Percentiles rank a stretch among this genome's conserved stretches.
Conservation (phyloP, 1,140 invertebrate species). For the Ctenoplectra terminalis region DNA sequence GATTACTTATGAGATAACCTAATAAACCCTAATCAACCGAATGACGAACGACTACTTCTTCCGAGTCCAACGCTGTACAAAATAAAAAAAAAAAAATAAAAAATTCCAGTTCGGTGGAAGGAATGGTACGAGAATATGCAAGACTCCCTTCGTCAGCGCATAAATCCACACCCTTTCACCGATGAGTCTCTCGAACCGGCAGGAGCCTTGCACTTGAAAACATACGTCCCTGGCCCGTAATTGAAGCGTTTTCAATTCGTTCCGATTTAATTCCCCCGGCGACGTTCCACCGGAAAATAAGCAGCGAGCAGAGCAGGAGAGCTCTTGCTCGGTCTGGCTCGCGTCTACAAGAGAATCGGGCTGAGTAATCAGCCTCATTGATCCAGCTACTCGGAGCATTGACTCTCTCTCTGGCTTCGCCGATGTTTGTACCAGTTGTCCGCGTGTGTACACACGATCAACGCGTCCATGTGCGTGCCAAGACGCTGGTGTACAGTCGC, state of each 20-base stretch:
- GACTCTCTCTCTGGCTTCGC: slow-evolving; percentile 24
- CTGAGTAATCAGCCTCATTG: slow-evolving; percentile 59
- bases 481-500: slow-evolving; percentile 1
- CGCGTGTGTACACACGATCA: neutral
- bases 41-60: too few relatives aligned
- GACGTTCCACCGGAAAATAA: slow-evolving; percentile 20
- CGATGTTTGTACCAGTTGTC: neutral
- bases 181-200: neutral
- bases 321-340: slow-evolving; percentile 30
- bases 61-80: too few relatives aligned
- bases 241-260: slow-evolving; percentile 49
- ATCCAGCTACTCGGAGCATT: slow-evolving; percentile 54
- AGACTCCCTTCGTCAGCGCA: too few relatives aligned
- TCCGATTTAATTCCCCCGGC: slow-evolving; percentile 35
- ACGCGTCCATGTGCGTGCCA: neutral
- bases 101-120: neutral
- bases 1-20: too few relatives aligned
- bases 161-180: neutral
- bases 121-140: neutral
- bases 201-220: slow-evolving; percentile 37
- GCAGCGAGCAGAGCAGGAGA: neutral
- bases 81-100: neutral
- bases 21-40: too few relatives aligned
- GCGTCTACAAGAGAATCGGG: slow-evolving; percentile 50
- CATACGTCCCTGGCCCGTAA: slow-evolving; percentile 15